phyloP scores from a whole-genome alignment of 2,888 invertebrate genomes.

The Spialia ferax region DNA sequence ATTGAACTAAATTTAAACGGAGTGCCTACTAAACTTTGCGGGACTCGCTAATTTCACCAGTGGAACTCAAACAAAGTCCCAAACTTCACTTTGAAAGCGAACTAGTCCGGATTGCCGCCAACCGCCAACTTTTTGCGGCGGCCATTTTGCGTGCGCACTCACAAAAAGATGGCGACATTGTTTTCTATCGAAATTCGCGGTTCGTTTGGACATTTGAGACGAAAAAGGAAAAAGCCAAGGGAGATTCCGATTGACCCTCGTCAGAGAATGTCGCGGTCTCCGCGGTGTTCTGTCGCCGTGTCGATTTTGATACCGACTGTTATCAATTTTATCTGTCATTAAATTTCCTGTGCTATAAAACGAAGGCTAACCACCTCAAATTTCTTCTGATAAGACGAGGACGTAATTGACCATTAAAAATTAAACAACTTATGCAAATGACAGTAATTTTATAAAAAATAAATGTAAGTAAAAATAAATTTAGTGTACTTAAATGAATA shows the following conservation, averaged over 20 bases:
- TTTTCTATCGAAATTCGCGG: constrained; percentile 52
- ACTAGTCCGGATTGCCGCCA: constrained; percentile 50
- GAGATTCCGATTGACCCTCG: constrained; percentile 61
- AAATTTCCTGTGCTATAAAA: constrained; percentile 16
- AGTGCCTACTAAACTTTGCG: constrained; percentile 28
- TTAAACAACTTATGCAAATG: too few relatives aligned
- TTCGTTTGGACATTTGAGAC: constrained; percentile 38
- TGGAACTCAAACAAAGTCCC: constrained; percentile 46
- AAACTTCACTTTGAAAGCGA: constrained; percentile 51
- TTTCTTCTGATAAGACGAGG: background rate
- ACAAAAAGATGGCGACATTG: constrained; percentile 59
- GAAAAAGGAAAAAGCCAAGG: constrained; percentile 37
- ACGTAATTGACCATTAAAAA: background rate
- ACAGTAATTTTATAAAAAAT: too few relatives aligned
- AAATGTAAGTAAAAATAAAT: too few relatives aligned
- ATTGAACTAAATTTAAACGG: too few relatives aligned
- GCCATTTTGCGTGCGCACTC: constrained; percentile 54
- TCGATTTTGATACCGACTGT: constrained; percentile 18
- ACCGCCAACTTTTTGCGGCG: constrained; percentile 54
- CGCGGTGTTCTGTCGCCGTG: constrained; percentile 34
- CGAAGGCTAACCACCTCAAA: constrained; percentile 19
- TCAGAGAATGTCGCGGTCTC: constrained; percentile 49
- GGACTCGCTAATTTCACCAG: constrained; percentile 27
- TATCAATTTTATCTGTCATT: constrained; percentile 36
- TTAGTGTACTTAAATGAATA: too few relatives aligned